Percentiles rank a stretch among this genome's conserved stretches.
Conservation (phyloP, 2,113 vertebrate genomes). For the Raphicerus campestris region DNA sequence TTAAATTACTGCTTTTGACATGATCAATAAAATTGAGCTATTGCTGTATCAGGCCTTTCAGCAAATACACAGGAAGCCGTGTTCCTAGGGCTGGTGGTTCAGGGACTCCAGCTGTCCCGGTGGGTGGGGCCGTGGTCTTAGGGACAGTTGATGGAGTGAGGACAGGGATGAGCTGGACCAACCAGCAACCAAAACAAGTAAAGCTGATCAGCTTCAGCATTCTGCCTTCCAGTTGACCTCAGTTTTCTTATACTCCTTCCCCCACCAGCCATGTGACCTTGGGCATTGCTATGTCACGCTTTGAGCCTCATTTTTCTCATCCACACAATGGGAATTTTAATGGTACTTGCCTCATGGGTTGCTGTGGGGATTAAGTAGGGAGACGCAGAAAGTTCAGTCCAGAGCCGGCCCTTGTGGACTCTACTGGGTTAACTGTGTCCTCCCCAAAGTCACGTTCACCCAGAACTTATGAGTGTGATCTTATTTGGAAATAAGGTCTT, state of each 20-base stretch:
- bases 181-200: not conserved
- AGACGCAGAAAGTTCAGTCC: fast-evolving
- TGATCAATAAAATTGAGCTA: constrained; percentile 76
- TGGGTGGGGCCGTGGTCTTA: fast-evolving
- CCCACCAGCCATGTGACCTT: fast-evolving
- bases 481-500: not conserved
- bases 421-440: fast-evolving
- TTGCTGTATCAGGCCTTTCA: constrained; percentile 40
- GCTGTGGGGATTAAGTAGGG: not conserved
- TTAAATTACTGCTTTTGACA: constrained; percentile 77
- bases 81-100: not conserved
- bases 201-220: fast-evolving
- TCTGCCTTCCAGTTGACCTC: too few relatives aligned
- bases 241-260: too few relatives aligned
- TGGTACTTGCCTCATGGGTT: too few relatives aligned
- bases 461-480: not conserved
- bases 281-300: fast-evolving
- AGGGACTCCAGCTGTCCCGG: not conserved
- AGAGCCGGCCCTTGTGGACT: too few relatives aligned
- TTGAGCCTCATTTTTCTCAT: not conserved
- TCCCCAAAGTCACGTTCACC: not conserved
- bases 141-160: not conserved
- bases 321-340: not conserved
- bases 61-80: fast-evolving
- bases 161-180: fast-evolving